Percentiles rank a stretch among this genome's conserved stretches.
Evolutionary conservation across 1,140 invertebrate species (phyloP).

Genomic region (Gonioctena quinquepunctata): DNA sequence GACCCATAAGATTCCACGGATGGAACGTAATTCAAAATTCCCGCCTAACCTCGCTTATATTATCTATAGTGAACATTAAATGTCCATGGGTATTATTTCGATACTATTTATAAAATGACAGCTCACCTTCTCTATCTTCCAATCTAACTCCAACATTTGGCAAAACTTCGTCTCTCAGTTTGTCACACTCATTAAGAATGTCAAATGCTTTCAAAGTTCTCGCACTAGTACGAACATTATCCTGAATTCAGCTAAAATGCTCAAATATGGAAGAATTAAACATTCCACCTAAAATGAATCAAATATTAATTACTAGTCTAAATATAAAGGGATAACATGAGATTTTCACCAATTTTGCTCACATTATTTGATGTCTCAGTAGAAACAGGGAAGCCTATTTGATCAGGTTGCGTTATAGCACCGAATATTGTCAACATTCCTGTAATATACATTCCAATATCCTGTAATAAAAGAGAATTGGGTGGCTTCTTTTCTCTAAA

Average conservation of each 20-base stretch:
- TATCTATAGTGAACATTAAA: too few species aligned
- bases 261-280: slow-evolving; percentile 83
- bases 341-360: slow-evolving; percentile 52
- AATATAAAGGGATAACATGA: neutral
- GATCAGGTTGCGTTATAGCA: slow-evolving; percentile 69
- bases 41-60: too few species aligned
- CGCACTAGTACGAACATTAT: slow-evolving; percentile 77
- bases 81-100: too few species aligned
- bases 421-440: slow-evolving; percentile 89
- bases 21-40: too few species aligned
- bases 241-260: slow-evolving; percentile 86
- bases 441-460: slow-evolving; percentile 82
- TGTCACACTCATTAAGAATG: slow-evolving; percentile 88
- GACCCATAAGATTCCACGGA: too few species aligned
- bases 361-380: slow-evolving; percentile 59
- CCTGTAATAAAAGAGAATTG: slow-evolving; percentile 65
- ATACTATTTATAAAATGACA: too few species aligned
- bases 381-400: slow-evolving; percentile 78
- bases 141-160: slow-evolving; percentile 91
- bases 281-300: slow-evolving; percentile 7
- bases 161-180: slow-evolving; percentile 82
- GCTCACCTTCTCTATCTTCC: slow-evolving; percentile 82
- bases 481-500: slow-evolving; percentile 68
- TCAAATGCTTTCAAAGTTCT: slow-evolving; percentile 70
- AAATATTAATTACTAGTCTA: neutral